phyloP scores from a whole-genome alignment of 2,888 invertebrate genomes.

The Epicampocera succincta region DNA sequence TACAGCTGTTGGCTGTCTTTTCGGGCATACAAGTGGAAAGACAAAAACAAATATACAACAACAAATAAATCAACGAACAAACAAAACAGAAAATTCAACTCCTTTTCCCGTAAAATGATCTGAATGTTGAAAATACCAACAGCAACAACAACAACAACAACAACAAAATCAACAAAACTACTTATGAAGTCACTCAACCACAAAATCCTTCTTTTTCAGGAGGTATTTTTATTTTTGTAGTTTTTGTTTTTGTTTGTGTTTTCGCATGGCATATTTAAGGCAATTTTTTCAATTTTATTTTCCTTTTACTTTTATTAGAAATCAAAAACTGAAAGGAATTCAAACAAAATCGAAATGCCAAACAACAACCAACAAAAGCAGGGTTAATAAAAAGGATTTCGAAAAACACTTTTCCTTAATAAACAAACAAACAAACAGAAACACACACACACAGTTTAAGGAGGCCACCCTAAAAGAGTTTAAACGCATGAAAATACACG shows the following conservation, averaged over 20 bases:
- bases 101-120: neutral
- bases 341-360: constrained; percentile 18
- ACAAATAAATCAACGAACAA: constrained; percentile 22
- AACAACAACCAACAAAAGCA: constrained; percentile 4
- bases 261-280: neutral
- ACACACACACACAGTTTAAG: neutral
- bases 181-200: constrained; percentile 65
- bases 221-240: constrained; percentile 18
- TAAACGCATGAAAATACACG: neutral
- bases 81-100: neutral
- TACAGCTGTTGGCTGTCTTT: constrained; percentile 38
- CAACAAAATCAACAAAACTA: constrained; percentile 58
- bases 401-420: neutral
- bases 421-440: no score
- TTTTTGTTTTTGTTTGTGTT: no score
- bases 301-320: constrained; percentile 8
- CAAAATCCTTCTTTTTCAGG: constrained; percentile 43
- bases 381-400: neutral
- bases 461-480: neutral
- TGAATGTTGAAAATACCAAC: constrained; percentile 44
- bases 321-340: constrained; percentile 40
- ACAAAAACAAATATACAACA: neutral
- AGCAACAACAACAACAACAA: no score
- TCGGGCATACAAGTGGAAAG: neutral
- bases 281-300: constrained; percentile 17